phyloP scores from a whole-genome alignment of 53 echinoderm and acorn worm genomes.

The Patiria pectinifera region DNA sequence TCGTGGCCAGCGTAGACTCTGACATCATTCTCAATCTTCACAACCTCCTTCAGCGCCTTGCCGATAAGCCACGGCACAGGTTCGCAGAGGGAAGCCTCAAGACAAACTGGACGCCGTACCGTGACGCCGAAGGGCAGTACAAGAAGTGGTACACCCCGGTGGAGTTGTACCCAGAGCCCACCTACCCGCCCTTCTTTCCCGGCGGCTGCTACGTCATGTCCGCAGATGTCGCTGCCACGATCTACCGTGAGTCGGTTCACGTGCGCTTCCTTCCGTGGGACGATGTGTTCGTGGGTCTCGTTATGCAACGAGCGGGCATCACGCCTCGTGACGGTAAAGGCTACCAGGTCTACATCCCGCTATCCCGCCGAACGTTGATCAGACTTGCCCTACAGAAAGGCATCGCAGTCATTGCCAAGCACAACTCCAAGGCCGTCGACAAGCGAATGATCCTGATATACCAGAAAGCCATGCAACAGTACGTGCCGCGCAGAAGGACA shows the following conservation, averaged over 20 bases:
- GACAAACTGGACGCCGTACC: conserved; percentile 50
- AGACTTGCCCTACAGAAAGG: conserved; percentile 17
- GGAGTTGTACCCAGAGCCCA: conserved; percentile 62
- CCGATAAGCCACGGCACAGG: conserved; percentile 11
- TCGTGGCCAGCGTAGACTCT: conserved; percentile 56
- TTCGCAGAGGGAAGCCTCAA: conserved; percentile 50
- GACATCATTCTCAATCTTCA: conserved; percentile 61
- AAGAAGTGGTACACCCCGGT: conserved; percentile 64
- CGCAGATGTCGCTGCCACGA: conserved; percentile 32
- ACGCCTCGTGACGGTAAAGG: conserved; percentile 43
- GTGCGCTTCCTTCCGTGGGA: conserved; percentile 72
- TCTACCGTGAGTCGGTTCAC: conserved; percentile 52
- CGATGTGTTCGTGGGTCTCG: conserved; percentile 64
- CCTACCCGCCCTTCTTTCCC: conserved; percentile 64
- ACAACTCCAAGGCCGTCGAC: conserved; percentile 22
- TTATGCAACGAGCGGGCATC: conserved; percentile 54
- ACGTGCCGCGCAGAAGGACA: background rate
- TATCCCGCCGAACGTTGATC: background rate
- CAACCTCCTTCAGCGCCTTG: conserved; percentile 29
- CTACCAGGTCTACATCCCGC: conserved; percentile 49
- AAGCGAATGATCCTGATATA: conserved; percentile 36
- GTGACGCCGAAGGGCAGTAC: conserved; percentile 33
- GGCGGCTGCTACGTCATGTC: conserved; percentile 69
- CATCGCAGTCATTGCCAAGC: conserved; percentile 40
- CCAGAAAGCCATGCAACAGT: conserved; percentile 41